Base-by-base conservation (phyloP, 1,140 invertebrate species). In the Oryzaephilus surinamensis region DNA sequence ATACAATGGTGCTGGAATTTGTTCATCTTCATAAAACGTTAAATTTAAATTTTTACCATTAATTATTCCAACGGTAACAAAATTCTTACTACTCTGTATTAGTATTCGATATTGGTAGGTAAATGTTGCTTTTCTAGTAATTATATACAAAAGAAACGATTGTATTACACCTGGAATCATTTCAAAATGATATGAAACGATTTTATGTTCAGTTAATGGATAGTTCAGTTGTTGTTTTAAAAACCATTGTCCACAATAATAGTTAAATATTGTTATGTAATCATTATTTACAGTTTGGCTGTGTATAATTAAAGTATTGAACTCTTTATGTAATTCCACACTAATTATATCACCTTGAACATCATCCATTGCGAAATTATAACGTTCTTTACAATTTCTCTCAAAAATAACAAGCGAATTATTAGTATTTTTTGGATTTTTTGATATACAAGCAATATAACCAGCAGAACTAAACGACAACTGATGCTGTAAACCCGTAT, bases 361-460 rank as follows among this genome's bases (percentile, higher is more conserved):
- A n/a, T n/a, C n/a, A 12, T 30, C 30, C n/a, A 46, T 5, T 1
- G 31, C 28, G 30, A 44, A 53, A 15, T 32, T 26, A 7, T 33
- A 44, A 29, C 42, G 45, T 2, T 43, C 33, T 19, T 43, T 36
- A 27, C 51, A 47, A 31, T 54, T 54, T 31, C 51, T 54, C 24
- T 54, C 51, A 39, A 46, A 54, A 32, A 54, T 46, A 12, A 54
- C 36, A 13, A 54, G 27, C n/a, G n/a, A n/a, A n/a, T n/a, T n/a
- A n/a, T n/a, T n/a, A n/a, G n/a, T n/a, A n/a, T n/a, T n/a, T n/a
- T n/a, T n/a, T n/a, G n/a, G n/a, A n/a, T n/a, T n/a, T 10, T 32
- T 39, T 13, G 51, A 48, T 35, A 54, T 54, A 36, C n/a, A n/a
- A n/a, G n/a, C n/a, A n/a, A 41, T 45, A 34, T 54, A 48, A 7